Evolutionary conservation across 2,113 vertebrate species (phyloP).

Genomic region (Tachysurus fulvidraco): DNA sequence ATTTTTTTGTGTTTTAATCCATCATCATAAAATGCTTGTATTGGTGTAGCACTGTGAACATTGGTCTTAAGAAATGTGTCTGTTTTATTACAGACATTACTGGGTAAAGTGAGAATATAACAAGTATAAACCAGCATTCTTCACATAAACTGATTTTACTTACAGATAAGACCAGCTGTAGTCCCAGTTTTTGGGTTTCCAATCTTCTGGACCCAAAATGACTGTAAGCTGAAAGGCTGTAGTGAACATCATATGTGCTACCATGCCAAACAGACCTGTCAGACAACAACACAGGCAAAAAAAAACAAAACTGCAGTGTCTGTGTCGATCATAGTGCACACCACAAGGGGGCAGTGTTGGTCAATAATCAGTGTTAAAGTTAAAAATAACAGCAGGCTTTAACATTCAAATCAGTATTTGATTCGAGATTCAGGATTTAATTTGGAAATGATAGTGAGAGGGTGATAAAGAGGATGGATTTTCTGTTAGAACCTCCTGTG

Average conservation of each 20-base stretch:
- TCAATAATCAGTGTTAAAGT: background rate
- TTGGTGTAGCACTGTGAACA: background rate
- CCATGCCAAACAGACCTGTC: conserved; percentile 92
- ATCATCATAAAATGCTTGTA: background rate
- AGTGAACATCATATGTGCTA: conserved; percentile 98
- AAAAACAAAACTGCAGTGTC: background rate
- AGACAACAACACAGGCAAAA: conserved; percentile 10
- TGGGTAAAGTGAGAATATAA: background rate
- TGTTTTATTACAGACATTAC: background rate
- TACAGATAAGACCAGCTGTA: conserved; percentile 97
- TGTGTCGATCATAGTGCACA: background rate
- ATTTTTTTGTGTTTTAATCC: background rate
- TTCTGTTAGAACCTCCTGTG: conserved; percentile 59
- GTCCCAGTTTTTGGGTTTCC: conserved; percentile 95
- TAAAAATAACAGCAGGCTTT: background rate
- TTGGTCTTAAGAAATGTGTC: background rate
- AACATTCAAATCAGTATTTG: background rate
- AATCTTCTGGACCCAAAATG: conserved; percentile 90
- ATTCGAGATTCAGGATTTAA: background rate
- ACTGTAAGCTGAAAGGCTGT: conserved; percentile 94
- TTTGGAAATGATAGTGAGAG: background rate
- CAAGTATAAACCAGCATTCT: background rate
- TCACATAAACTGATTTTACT: conserved; percentile 23
- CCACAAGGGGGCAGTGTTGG: conserved; percentile 22
- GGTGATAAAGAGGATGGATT: conserved; percentile 38